Conservation (phyloP, 1,140 invertebrate genomes). For the Lasaia peninsularis region DNA sequence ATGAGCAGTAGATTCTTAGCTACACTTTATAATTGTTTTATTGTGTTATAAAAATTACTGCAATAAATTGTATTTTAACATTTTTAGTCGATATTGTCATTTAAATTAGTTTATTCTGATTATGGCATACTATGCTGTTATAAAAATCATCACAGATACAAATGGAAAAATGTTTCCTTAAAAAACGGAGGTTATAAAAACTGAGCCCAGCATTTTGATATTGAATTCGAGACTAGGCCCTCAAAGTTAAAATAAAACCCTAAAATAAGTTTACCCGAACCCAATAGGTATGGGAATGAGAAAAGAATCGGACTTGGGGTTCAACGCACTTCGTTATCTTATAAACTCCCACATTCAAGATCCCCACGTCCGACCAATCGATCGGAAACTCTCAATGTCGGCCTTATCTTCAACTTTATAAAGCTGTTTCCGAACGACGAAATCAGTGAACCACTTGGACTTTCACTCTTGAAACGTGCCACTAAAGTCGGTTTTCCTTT, state of each 20-base stretch:
- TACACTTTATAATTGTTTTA: too few relatives aligned
- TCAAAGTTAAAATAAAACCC: not conserved
- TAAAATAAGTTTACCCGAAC: slow-evolving; percentile 4
- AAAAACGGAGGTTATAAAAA: too few relatives aligned
- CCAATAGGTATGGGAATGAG: slow-evolving; percentile 1
- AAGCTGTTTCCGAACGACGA: slow-evolving; percentile 12
- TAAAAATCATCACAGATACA: too few relatives aligned
- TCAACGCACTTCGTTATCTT: slow-evolving; percentile 54
- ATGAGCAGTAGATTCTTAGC: too few relatives aligned
- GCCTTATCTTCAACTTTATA: slow-evolving; percentile 33
- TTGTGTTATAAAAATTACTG: too few relatives aligned
- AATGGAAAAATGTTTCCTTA: too few relatives aligned
- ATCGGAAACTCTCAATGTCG: slow-evolving; percentile 22
- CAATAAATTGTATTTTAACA: too few relatives aligned
- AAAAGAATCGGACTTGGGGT: slow-evolving; percentile 27
- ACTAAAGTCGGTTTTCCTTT: slow-evolving; percentile 9
- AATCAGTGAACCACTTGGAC: not conserved
- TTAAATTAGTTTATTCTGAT: too few relatives aligned
- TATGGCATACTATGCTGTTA: too few relatives aligned
- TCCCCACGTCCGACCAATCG: slow-evolving; percentile 22
- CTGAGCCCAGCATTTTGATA: too few relatives aligned
- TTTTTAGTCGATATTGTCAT: too few relatives aligned
- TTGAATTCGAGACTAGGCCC: not conserved
- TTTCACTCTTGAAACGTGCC: not conserved
- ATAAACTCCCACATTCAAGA: slow-evolving; percentile 35